Conservation (phyloP, 2,797 vertebrate genomes). For the Heteromormyrus szaboi region DNA sequence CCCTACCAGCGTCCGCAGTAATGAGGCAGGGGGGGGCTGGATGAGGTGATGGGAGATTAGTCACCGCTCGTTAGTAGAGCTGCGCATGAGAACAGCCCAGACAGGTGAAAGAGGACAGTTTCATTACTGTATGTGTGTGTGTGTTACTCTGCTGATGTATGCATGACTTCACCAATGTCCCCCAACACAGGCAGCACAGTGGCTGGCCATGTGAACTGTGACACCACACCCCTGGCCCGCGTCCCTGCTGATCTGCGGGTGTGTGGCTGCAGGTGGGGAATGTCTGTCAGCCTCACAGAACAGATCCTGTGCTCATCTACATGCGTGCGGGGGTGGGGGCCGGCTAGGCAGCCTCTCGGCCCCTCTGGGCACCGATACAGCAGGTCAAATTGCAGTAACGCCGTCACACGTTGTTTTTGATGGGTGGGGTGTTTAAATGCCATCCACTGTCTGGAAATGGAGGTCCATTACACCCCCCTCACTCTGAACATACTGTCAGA, state of each 20-base stretch:
- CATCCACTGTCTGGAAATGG: neutral
- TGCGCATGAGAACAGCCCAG: slow-evolving; percentile 49
- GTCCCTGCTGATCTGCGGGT: neutral
- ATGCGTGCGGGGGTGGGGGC: neutral
- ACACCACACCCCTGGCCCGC: neutral
- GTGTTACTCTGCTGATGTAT: neutral
- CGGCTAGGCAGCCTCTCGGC: neutral
- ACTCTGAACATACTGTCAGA: neutral
- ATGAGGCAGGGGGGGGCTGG: slow-evolving; percentile 69
- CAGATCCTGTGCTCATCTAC: neutral
- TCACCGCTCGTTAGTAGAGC: slow-evolving; percentile 70
- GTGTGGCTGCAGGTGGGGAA: neutral
- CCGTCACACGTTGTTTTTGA: neutral
- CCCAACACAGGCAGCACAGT: neutral
- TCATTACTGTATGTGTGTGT: slow-evolving; percentile 21
- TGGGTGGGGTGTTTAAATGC: neutral
- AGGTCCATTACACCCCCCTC: neutral
- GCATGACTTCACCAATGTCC: neutral
- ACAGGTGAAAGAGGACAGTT: neutral
- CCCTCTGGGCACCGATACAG: neutral
- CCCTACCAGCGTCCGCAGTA: slow-evolving; percentile 83
- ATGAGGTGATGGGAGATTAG: slow-evolving; percentile 60
- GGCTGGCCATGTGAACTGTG: neutral
- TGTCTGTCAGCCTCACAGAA: neutral
- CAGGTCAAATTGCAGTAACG: neutral